These are phyloP conservation scores for Actinernus sp. DNA, from an alignment of 92 coral and sea anemone species.

Conservation along the genomic window DNA sequence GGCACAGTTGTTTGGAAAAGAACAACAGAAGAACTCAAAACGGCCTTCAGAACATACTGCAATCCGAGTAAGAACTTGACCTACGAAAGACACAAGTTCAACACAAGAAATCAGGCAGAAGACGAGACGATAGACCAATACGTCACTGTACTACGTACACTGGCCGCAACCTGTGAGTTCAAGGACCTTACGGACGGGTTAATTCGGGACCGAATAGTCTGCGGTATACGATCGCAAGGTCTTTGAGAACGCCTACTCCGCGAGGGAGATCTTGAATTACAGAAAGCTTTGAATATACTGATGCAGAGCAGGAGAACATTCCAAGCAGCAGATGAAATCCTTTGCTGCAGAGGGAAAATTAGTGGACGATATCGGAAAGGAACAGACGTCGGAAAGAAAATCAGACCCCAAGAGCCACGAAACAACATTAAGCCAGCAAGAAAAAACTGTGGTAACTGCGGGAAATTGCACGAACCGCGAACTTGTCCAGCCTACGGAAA, in stretches of 20 bases:
- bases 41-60: slow-evolving; percentile 12
- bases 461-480: slow-evolving; percentile 12
- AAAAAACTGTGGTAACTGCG: slow-evolving; percentile 31
- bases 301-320: slow-evolving; percentile 17
- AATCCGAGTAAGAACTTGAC: slow-evolving; percentile 24
- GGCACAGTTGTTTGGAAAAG: slow-evolving; percentile 13
- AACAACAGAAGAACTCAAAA: slow-evolving; percentile 11
- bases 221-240: slow-evolving; percentile 9
- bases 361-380: neutral
- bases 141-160: no score
- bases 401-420: slow-evolving; percentile 10
- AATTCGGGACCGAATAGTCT: slow-evolving; percentile 27
- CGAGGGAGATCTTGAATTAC: slow-evolving; percentile 5
- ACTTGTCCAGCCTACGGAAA: slow-evolving; percentile 37
- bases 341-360: neutral
- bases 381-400: neutral
- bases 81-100: slow-evolving; percentile 30
- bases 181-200: no score
- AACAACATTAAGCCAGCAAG: neutral
- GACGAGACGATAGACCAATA: no score
- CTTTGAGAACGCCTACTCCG: slow-evolving; percentile 25
- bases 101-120: slow-evolving; percentile 11
- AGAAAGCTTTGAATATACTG: slow-evolving; percentile 17
- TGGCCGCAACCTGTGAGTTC: neutral
- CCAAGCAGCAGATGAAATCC: slow-evolving; percentile 16